Evolutionary conservation across 2,113 vertebrate species (phyloP), one percentile per base, ranked within the genome.

Genomic region (Camelus dromedarius): DNA sequence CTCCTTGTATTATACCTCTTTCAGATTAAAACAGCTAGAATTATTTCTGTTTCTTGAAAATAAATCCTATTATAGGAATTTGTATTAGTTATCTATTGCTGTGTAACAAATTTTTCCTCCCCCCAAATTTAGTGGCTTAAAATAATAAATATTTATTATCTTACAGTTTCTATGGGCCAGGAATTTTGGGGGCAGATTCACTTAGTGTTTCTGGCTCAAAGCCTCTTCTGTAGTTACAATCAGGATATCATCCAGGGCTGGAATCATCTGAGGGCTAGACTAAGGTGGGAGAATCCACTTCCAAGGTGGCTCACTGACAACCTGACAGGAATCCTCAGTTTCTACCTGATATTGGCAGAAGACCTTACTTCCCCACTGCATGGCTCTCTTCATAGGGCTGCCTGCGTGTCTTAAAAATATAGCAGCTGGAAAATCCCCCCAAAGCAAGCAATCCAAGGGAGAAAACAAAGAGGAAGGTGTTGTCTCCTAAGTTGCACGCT

Each of bases 11-110:
- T 30, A 75, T 19, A 48, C 14, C 20, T 54, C 30, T 54, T 91
- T 88, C 67, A 50, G 15, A 54, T 75, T 77, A 73, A 93, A 79
- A 62, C 24, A 73, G 32, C 73, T 94, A 69, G 19, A 86, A 72
- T 66, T 92, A 50, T n/a, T 73, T 85, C 60, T 69, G 2, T 62
- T 50, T 93, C 70, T 87, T 84, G 38, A 90, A 72, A 82, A 89
- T 15, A 60, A 96, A 42, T 88, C 15, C 14, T 46, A n/a, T 67
- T 48, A 62, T 62, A 69, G 7, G 9, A 90, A 73, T 96, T 87
- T 87, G 38, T 73, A 26, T 82, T 93, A 11, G 26, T 76, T 69
- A 54, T 38, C 76, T 87, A 52, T 81, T 67, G 22, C 73, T 86
- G 19, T 46, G 3, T 83, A 87, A 88, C 35, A 88, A 96, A 96